Conservation (phyloP, 2,888 invertebrate species). For the Rhopalosiphum nymphaeae region DNA sequence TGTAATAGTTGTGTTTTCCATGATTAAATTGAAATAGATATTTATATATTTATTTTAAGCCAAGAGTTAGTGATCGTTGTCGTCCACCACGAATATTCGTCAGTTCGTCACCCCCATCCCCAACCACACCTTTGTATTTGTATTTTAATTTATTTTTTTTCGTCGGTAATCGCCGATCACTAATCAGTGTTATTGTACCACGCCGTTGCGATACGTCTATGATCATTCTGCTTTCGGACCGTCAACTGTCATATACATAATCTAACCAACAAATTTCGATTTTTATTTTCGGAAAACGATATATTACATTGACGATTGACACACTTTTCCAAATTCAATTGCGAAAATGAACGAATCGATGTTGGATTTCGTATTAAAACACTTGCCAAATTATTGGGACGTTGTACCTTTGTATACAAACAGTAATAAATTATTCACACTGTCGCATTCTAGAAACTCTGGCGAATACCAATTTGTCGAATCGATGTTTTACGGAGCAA, state of each 20-base stretch:
- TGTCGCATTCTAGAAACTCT: neutral
- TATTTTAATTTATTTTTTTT: neutral
- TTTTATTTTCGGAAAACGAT: neutral
- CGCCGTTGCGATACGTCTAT: neutral
- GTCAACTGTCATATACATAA: neutral
- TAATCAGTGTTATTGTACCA: neutral
- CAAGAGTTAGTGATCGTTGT: neutral
- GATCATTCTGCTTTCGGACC: neutral
- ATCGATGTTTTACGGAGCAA: neutral
- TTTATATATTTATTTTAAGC: neutral
- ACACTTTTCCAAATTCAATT: no score
- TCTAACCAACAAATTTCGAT: neutral
- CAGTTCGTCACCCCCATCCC: neutral
- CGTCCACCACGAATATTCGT: neutral
- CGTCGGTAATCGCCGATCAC: neutral
- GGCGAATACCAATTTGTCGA: neutral
- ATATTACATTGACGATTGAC: no score
- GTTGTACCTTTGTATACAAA: neutral
- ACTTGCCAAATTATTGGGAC: neutral
- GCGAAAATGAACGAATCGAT: neutral
- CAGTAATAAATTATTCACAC: accelerated
- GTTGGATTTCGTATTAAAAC: neutral
- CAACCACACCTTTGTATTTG: neutral
- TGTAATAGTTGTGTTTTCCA: neutral
- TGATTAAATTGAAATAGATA: neutral